These are phyloP conservation scores for Tyto alba DNA, from an alignment of 2,113 vertebrate genomes.

Conservation along the genomic window DNA sequence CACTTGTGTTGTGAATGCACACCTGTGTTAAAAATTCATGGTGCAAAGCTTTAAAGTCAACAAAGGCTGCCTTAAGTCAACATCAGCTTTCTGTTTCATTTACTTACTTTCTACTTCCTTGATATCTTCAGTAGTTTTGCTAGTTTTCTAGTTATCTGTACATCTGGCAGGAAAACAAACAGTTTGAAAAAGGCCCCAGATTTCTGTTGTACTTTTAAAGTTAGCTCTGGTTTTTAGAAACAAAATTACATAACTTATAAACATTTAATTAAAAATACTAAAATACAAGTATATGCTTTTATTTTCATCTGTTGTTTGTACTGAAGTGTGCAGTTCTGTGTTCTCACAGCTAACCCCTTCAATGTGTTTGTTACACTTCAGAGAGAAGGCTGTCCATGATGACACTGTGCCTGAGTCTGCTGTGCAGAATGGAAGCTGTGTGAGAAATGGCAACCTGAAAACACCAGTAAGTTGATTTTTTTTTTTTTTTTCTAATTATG, in stretches of 20 bases:
- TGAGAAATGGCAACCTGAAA: constrained; percentile 78
- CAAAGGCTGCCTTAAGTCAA: neutral
- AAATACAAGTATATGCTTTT: neutral
- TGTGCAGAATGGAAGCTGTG: constrained; percentile 65
- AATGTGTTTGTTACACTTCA: neutral
- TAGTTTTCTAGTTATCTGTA: neutral
- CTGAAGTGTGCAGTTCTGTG: neutral
- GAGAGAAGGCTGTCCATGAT: constrained; percentile 64
- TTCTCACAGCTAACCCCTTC: neutral
- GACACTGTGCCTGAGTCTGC: constrained; percentile 65
- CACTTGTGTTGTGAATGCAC: neutral
- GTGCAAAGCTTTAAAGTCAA: neutral
- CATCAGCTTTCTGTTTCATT: neutral
- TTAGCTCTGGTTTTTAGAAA: neutral
- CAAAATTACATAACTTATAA: neutral
- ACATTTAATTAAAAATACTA: neutral
- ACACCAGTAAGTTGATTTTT: constrained; percentile 66
- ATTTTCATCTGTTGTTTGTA: neutral
- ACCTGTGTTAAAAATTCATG: neutral
- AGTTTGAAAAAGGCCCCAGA: neutral
- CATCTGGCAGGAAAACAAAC: neutral
- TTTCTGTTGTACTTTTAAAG: neutral
- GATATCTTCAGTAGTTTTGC: neutral
- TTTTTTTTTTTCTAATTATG: neutral
- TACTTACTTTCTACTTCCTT: neutral